Evolutionary conservation across 2,113 vertebrate species (phyloP), one percentile per base, ranked within the genome.

Genomic region (Ammodytes marinus): DNA sequence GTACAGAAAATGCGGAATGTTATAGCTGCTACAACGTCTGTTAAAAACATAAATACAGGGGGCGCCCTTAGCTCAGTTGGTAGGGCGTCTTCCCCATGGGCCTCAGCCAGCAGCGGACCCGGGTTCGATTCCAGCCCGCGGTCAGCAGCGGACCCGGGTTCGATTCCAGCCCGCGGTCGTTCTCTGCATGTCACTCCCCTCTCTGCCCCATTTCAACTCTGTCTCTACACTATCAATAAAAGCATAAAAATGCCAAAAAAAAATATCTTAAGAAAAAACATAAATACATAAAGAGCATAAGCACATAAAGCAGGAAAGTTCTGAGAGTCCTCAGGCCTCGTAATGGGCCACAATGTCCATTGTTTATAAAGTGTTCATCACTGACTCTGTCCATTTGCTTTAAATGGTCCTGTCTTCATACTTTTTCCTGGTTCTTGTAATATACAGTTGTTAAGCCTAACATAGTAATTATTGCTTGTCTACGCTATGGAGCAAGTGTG

Each of bases 401-500:
- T 27, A 27, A 14, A 37, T 8, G 57, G 52, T 68, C 27, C 14
- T 54, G 67, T 49, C 55, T 63, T 54, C 55, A 52, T 69, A 27
- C 46, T 73, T 84, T 37, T 13, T 71, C 19, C 58, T 49, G 5
- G 71, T 77, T 68, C 58, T 39, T 76, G 45, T 73, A 35, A 75
- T 75, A 52, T 66, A 78, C 54, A 49, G n/a, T 73, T 69, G 14
- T 81, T 84, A 61, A 79, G 76, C 79, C 88, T 82, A 89, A 75
- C 17, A 75, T 80, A 39, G 69, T 85, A 85, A 82, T 94, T 94
- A 94, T 94, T 94, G 93, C 93, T 94, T 77, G 72, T 89, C 90
- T 94, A 94, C 92, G 93, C 93, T 92, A 93, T 91, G 91, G 92
- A 92, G 91, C 87, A 82, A 76, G 39, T 86, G 43, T 49, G 90